Evolutionary conservation across 2,797 vertebrate genomes (phyloP), one percentile per base, ranked within the genome.

Genomic region (Rhinatrema bivittatum): DNA sequence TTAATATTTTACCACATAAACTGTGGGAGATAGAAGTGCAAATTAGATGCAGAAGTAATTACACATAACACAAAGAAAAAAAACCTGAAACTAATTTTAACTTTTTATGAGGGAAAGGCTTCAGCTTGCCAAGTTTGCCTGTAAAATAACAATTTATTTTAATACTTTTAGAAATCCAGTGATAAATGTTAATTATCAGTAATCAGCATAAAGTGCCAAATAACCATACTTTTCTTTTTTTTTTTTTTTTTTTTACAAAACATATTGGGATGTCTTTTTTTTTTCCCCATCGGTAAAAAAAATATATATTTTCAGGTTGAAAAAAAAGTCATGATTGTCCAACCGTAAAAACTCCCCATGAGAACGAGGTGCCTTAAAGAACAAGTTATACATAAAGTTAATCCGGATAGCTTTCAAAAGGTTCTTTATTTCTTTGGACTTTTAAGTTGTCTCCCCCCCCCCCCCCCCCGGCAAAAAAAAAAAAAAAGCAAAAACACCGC

Each of bases 141-240:
- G 86, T 85, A 91, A 89, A 94, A 92, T 85, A 87, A 87, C 86
- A 82, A 88, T 91, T 94, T 81, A 89, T 92, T 89, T 88, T 78
- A 78, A 90, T 81, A 76, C 64, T 76, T 76, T 65, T 88, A 68
- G 66, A 79, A 82, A 91, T 97, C 92, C 92, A 97, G 92, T 97
- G 93, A 92, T 94, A 96, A 85, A 96, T 92, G 91, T 87, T 87
- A 88, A 86, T 91, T 91, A 90, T 83, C 84, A 90, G 90, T 86
- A 86, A 91, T 90, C 85, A 88, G 87, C 85, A 83, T 96, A 97
- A 96, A 97, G 94, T 98, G 94, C 94, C 93, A 95, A 91, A 91
- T 91, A 91, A 91, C 82, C 87, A 78, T 89, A 70, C 63, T 69
- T 51, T 25, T 38, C 40, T n/a, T n/a, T n/a, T n/a, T n/a, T n/a